phyloP scores from a whole-genome alignment of 2,888 invertebrate genomes.

The Crepidodera aurea region DNA sequence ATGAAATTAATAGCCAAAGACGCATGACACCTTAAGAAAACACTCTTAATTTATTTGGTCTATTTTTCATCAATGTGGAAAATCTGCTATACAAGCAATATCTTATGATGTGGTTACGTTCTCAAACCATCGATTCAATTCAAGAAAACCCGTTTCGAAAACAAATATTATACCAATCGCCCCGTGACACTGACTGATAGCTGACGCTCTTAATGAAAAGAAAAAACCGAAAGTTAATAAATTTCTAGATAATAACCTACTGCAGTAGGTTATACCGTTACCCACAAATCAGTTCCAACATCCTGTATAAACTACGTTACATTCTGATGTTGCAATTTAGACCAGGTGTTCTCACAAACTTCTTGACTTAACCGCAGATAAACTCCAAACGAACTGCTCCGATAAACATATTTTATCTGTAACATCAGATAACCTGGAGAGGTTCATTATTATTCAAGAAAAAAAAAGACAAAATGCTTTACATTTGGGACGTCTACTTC shows the following conservation, averaged over 20 bases:
- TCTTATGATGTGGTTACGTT: too few relatives aligned
- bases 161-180: background rate
- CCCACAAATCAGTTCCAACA: slow-evolving; percentile 21
- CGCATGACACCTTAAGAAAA: too few relatives aligned
- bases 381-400: slow-evolving; percentile 10
- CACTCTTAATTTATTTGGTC: too few relatives aligned
- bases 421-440: slow-evolving; percentile 23
- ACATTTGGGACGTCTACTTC: slow-evolving; percentile 3
- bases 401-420: slow-evolving; percentile 30
- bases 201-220: slow-evolving; percentile 8
- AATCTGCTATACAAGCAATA: too few relatives aligned
- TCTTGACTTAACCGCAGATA: slow-evolving; percentile 3
- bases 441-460: slow-evolving; percentile 24
- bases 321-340: slow-evolving; percentile 22
- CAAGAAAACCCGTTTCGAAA: background rate
- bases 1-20: too few relatives aligned
- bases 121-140: too few relatives aligned
- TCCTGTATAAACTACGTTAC: slow-evolving; percentile 15
- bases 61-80: too few relatives aligned
- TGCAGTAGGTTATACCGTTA: slow-evolving; percentile 21
- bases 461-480: slow-evolving; percentile 9
- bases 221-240: slow-evolving; percentile 20
- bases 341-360: slow-evolving; percentile 19
- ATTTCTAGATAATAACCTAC: slow-evolving; percentile 18
- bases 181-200: slow-evolving; percentile 11